These are phyloP conservation scores for Catotricha subobsoleta DNA, from an alignment of 2,888 invertebrate genomes.

Conservation along the genomic window DNA sequence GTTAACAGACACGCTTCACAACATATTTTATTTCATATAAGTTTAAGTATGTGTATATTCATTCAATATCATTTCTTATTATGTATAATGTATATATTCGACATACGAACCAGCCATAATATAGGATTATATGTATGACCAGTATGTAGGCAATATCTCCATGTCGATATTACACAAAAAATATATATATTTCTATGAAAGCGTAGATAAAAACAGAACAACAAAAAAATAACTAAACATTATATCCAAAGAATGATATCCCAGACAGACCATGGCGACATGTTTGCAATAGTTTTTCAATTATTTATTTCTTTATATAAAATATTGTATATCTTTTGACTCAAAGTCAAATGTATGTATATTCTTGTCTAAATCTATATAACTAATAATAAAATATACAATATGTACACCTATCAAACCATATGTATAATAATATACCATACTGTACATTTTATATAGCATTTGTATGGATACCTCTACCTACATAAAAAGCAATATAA, in stretches of 20 bases:
- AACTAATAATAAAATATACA: no score
- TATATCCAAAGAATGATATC: conserved; percentile 2
- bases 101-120: no score
- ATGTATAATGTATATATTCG: neutral
- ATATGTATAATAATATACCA: no score
- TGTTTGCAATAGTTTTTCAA: conserved; percentile 7
- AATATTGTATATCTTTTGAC: no score
- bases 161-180: no score
- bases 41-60: neutral
- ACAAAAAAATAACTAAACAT: neutral
- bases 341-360: no score
- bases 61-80: neutral
- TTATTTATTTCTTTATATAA: conserved; percentile 6
- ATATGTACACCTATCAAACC: no score
- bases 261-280: conserved; percentile 5
- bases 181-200: neutral
- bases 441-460: no score
- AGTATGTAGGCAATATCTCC: no score
- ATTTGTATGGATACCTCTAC: no score
- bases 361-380: no score
- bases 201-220: neutral
- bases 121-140: no score
- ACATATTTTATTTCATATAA: neutral
- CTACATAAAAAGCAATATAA: conserved; percentile 2
- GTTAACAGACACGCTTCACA: neutral